Base-by-base conservation (phyloP, 2,888 invertebrate species). In the Nomada ferruginata region DNA sequence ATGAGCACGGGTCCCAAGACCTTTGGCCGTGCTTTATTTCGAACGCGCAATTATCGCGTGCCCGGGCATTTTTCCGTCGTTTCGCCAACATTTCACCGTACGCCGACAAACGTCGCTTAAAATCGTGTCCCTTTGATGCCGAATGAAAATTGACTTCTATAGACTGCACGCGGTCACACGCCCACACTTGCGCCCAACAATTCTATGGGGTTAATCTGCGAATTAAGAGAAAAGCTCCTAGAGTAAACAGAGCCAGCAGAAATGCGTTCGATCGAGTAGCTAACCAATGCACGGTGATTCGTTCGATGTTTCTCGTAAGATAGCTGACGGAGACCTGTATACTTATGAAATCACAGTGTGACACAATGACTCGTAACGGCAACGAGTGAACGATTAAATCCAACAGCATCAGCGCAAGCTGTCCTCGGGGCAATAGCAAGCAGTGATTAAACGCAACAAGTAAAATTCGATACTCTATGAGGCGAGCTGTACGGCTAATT, bases 1-100 rank as follows among this genome's bases (percentile, higher is more conserved):
- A 92, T 89, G 90, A 90, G 86, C 87, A 81, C 76, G 78, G 69
- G 63, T 53, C 79, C 85, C 84, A 87, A 87, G 88, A 86, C 91
- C 57, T 57, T 89, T 87, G 86, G 85, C 15, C 84, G 84, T 84
- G 89, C 85, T 88, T 90, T 88, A 87, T 90, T 90, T 79, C 85
- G 82, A 84, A 80, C 83, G 80, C 85, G 85, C 86, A 90, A 90
- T 90, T 91, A 89, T 91, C 87, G 76, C 63, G 60, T 13, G 29
- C 66, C 76, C 72, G 82, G 68, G 73, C 78, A 81, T 83, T 83
- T 81, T 81, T 81, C 78, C 82, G 44, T 47, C 65, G 50, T 72
- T 50, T 29, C 50, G 63, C 61, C 55, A 63, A 69, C 66, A 61
- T 72, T 74, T 76, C 80, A 79, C 68, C 65, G 76, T 55, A 59